A percentile compares a stretch with the other conserved stretches of the same genome.
phyloP scores from a whole-genome alignment of 2,113 vertebrate species.

The Myiagra hebetior region DNA sequence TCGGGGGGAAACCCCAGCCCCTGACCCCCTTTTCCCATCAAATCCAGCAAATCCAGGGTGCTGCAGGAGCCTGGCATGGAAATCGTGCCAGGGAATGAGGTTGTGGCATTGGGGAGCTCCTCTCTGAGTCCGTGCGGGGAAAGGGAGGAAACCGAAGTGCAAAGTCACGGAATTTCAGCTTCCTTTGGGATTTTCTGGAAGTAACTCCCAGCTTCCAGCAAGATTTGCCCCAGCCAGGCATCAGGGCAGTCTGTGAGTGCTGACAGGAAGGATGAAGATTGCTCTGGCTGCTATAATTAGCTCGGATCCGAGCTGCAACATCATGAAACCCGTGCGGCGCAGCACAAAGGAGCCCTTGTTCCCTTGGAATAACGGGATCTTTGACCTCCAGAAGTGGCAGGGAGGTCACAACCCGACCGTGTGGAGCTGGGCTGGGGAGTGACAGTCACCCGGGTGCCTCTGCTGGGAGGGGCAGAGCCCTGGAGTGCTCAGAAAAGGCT shows the following conservation, averaged over 20 bases:
- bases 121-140: not conserved
- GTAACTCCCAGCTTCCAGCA: not conserved
- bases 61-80: not conserved
- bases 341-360: not conserved
- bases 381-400: not conserved
- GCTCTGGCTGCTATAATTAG: constrained; percentile 15
- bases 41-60: not conserved
- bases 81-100: not conserved
- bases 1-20: not conserved
- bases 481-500: not conserved
- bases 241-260: not conserved
- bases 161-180: not conserved
- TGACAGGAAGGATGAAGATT: not conserved
- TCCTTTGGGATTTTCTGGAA: not conserved
- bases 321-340: not conserved
- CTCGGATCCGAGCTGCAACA: not conserved
- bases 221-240: not conserved
- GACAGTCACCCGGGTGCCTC: not conserved
- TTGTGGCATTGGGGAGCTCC: not conserved
- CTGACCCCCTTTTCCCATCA: not conserved
- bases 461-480: not conserved
- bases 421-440: not conserved
- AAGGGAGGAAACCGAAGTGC: not conserved
- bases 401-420: not conserved
- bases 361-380: not conserved